Conservation (phyloP, 2,888 invertebrate genomes). For the Cylindroiulus punctatus region DNA sequence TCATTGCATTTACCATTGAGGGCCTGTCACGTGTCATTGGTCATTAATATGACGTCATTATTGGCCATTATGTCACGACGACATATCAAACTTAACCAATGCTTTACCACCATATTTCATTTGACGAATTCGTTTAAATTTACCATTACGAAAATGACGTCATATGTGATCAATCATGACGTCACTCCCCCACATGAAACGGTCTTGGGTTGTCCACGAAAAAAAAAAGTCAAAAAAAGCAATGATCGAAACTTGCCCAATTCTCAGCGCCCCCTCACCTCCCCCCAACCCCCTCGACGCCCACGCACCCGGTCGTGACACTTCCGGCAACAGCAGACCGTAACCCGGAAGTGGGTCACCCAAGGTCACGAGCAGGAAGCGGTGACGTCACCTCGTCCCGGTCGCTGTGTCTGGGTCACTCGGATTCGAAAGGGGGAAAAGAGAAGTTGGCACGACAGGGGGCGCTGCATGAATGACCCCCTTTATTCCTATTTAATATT, state of each 20-base stretch:
- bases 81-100: too few species aligned
- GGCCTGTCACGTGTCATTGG: too few species aligned
- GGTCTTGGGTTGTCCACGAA: too few species aligned
- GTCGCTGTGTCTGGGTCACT: not conserved
- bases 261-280: not conserved
- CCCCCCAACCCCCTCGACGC: not conserved
- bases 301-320: not conserved
- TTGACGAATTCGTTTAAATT: too few species aligned
- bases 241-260: too few species aligned
- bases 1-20: too few species aligned
- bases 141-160: not conserved
- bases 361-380: not conserved
- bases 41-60: too few species aligned
- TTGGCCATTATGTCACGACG: too few species aligned
- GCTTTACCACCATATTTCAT: too few species aligned
- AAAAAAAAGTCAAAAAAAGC: not conserved
- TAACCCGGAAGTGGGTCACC: slow-evolving; percentile 13
- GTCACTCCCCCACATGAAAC: too few species aligned
- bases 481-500: too few species aligned
- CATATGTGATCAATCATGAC: not conserved
- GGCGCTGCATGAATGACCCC: too few species aligned
- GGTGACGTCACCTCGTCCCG: not conserved
- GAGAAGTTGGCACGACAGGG: not conserved
- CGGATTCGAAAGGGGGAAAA: not conserved
- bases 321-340: not conserved